Percentiles rank a stretch among this genome's conserved stretches.
phyloP scores from a whole-genome alignment of 2,888 invertebrate genomes.

The Ptilodon capucinus region DNA sequence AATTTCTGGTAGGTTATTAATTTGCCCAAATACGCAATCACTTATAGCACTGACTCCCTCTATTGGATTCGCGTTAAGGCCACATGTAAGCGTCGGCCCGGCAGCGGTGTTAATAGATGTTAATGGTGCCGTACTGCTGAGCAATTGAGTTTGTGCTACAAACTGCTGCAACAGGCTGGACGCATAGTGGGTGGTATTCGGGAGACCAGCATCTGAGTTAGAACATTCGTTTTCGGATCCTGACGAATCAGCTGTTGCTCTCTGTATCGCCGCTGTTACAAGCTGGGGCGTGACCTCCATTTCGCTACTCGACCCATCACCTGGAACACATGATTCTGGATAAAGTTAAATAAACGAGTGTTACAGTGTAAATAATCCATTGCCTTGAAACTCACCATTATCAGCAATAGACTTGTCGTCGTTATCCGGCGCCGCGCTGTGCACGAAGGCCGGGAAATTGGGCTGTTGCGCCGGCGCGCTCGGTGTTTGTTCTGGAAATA shows the following conservation, averaged over 20 bases:
- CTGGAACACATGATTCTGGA: slow-evolving; percentile 49
- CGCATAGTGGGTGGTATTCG: slow-evolving; percentile 84
- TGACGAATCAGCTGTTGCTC: slow-evolving; percentile 86
- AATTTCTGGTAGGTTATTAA: slow-evolving; percentile 65
- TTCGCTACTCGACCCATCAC: slow-evolving; percentile 87
- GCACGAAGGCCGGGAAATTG: slow-evolving; percentile 81
- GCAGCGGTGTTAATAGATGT: slow-evolving; percentile 54
- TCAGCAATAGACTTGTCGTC: slow-evolving; percentile 78
- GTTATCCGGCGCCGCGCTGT: slow-evolving; percentile 63
- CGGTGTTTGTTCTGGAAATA: slow-evolving; percentile 87
- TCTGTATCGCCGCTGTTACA: slow-evolving; percentile 89
- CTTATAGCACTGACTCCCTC: slow-evolving; percentile 63
- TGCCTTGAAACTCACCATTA: slow-evolving; percentile 58
- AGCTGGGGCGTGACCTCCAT: slow-evolving; percentile 89
- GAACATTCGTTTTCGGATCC: slow-evolving; percentile 88
- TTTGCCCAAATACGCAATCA: slow-evolving; percentile 70
- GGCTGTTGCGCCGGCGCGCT: slow-evolving; percentile 82
- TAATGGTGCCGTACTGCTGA: slow-evolving; percentile 78
- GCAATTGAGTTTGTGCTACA: slow-evolving; percentile 89
- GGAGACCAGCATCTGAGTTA: slow-evolving; percentile 77
- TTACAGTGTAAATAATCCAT: background rate
- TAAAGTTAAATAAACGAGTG: slow-evolving; percentile 3
- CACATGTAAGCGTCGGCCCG: slow-evolving; percentile 48
- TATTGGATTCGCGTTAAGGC: slow-evolving; percentile 51
- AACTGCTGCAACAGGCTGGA: slow-evolving; percentile 91